Percentiles rank a stretch among this genome's conserved stretches.
Evolutionary conservation across 2,888 invertebrate species (phyloP).

Genomic region (Melanotus villosus): DNA sequence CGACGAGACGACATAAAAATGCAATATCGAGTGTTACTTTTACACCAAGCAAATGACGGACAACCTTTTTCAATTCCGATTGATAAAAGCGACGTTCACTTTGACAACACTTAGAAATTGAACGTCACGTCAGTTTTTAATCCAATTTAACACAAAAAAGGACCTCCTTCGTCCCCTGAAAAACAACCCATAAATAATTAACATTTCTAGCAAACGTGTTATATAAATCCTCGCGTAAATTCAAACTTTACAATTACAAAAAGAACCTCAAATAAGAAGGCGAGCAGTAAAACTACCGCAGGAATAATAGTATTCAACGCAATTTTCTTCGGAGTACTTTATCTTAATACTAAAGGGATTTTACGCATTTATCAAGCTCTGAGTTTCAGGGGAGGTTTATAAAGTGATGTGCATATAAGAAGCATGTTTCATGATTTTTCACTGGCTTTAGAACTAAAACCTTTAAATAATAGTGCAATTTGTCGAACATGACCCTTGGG

Average conservation of each 20-base stretch:
- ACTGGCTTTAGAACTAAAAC: background rate
- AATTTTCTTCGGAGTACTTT: conserved; percentile 14
- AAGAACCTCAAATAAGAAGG: background rate
- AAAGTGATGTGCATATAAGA: conserved; percentile 11
- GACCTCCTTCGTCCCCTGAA: conserved; percentile 12
- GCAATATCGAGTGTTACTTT: conserved; percentile 11
- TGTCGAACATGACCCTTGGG: too few relatives aligned
- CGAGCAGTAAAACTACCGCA: background rate
- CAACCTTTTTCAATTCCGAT: conserved; percentile 17
- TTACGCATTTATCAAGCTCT: conserved; percentile 22
- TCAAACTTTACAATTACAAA: background rate
- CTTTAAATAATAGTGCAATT: conserved; percentile 11
- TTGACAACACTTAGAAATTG: conserved; percentile 14
- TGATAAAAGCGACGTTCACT: conserved; percentile 22
- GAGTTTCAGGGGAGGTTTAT: conserved; percentile 1
- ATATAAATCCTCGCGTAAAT: too few relatives aligned
- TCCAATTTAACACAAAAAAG: conserved; percentile 33
- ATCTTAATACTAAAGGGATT: conserved; percentile 26
- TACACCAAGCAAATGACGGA: conserved; percentile 25
- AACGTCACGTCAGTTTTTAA: conserved; percentile 26
- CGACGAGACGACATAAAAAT: conserved; percentile 9
- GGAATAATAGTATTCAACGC: conserved; percentile 12
- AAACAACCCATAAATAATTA: background rate
- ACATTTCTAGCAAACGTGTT: too few relatives aligned
- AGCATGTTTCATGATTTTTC: conserved; percentile 9